Conservation (phyloP, 2,888 invertebrate genomes). For the Drosophila paranaensis region DNA sequence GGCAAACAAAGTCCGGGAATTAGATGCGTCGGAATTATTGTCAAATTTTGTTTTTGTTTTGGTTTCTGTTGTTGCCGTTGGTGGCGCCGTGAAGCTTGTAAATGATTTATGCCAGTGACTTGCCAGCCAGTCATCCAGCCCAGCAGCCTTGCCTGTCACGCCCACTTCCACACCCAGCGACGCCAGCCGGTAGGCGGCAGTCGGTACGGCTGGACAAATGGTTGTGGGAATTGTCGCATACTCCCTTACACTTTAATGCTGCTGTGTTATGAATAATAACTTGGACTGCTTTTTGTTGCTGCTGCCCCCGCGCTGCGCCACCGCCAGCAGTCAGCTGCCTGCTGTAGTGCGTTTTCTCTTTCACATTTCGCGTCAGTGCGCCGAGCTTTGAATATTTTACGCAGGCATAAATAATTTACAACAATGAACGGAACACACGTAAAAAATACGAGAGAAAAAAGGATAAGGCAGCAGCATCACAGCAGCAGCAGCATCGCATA, state of each 20-base stretch:
- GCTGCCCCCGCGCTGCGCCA: conserved; percentile 27
- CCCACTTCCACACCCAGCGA: conserved; percentile 1
- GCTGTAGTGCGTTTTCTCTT: conserved; percentile 54
- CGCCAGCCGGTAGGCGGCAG: conserved; percentile 13
- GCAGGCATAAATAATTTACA: conserved; percentile 82
- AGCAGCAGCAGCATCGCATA: conserved; percentile 25
- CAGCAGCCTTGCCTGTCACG: conserved; percentile 9
- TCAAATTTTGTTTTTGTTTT: conserved; percentile 46
- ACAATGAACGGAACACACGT: conserved; percentile 76
- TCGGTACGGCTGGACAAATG: conserved; percentile 61
- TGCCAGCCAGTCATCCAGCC: conserved; percentile 37
- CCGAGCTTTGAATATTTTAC: conserved; percentile 79
- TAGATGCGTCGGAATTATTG: conserved; percentile 70
- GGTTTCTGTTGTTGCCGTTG: conserved; percentile 10
- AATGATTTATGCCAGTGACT: conserved; percentile 75
- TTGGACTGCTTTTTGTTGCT: conserved; percentile 64
- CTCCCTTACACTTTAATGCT: conserved; percentile 79
- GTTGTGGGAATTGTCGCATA: conserved; percentile 79
- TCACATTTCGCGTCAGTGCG: conserved; percentile 62
- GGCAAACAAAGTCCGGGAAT: conserved; percentile 66
- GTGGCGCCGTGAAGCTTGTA: conserved; percentile 53
- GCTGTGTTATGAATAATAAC: conserved; percentile 84
- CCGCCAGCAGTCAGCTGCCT: conserved; percentile 31
- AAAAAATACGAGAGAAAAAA: conserved; percentile 52
- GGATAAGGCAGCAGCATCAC: conserved; percentile 73